Conservation (phyloP, 2,888 invertebrate genomes). For the Plebejus anna region DNA sequence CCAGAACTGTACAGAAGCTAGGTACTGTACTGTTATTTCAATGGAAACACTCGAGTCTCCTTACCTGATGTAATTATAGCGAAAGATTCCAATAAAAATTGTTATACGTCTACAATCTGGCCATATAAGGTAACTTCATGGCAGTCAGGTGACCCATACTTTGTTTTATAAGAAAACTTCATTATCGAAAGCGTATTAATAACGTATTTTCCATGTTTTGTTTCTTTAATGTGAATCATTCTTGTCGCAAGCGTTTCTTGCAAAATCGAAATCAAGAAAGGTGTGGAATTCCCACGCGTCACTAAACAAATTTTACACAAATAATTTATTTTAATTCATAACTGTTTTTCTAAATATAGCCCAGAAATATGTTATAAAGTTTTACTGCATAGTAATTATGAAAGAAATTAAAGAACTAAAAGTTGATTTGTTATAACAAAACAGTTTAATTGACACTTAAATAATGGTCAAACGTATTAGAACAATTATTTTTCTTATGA, state of each 20-base stretch:
- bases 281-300: background rate
- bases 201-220: background rate
- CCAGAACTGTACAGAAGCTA: background rate
- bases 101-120: background rate
- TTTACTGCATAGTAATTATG: too few species aligned
- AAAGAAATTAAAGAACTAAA: too few species aligned
- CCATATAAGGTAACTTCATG: background rate
- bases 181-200: background rate
- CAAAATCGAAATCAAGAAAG: background rate
- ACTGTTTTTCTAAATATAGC: background rate
- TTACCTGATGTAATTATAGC: constrained; percentile 10
- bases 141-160: background rate
- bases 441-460: too few species aligned
- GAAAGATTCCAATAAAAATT: background rate
- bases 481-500: background rate
- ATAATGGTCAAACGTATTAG: background rate
- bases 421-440: too few species aligned
- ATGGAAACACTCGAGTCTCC: background rate
- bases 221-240: background rate
- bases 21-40: constrained; percentile 14
- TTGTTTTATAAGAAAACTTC: background rate
- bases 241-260: background rate
- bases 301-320: background rate
- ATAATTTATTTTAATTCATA: too few species aligned
- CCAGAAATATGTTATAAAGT: background rate